Evolutionary conservation across 2,113 vertebrate species (phyloP).

Genomic region (Calidris pygmaea): DNA sequence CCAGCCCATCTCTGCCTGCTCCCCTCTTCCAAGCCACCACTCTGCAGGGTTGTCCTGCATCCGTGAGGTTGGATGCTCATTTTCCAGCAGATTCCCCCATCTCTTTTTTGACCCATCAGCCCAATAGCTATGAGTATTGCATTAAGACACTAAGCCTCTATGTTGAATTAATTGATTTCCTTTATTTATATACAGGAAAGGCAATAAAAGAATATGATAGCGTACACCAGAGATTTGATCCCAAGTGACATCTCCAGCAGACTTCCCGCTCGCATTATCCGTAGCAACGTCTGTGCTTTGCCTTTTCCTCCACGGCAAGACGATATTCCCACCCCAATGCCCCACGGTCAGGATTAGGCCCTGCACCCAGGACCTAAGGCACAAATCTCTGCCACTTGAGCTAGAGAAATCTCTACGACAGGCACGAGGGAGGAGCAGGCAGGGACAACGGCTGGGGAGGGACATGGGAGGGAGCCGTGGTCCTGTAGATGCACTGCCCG

Average conservation of each 20-base stretch:
- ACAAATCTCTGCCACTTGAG: conserved; percentile 31
- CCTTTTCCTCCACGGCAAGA: background rate
- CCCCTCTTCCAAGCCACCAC: background rate
- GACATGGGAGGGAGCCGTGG: background rate
- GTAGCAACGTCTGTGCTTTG: background rate
- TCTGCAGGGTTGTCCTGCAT: accelerated
- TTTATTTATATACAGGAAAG: conserved; percentile 62
- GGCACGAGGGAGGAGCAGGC: background rate
- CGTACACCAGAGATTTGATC: background rate
- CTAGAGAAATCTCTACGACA: conserved; percentile 9
- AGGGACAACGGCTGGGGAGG: background rate
- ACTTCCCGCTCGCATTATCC: background rate
- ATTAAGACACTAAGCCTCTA: background rate
- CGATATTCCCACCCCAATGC: background rate
- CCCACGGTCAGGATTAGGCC: background rate
- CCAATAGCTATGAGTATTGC: background rate
- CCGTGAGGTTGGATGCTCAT: background rate
- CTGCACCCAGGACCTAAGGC: conserved; percentile 34
- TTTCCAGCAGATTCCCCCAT: background rate
- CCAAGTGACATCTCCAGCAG: background rate
- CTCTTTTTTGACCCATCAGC: background rate
- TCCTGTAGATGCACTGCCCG: background rate
- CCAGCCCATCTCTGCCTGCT: background rate
- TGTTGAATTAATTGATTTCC: background rate
- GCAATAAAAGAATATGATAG: conserved; percentile 7